Conservation (phyloP, 2,797 vertebrate genomes). For the Passerculus sandwichensis region DNA sequence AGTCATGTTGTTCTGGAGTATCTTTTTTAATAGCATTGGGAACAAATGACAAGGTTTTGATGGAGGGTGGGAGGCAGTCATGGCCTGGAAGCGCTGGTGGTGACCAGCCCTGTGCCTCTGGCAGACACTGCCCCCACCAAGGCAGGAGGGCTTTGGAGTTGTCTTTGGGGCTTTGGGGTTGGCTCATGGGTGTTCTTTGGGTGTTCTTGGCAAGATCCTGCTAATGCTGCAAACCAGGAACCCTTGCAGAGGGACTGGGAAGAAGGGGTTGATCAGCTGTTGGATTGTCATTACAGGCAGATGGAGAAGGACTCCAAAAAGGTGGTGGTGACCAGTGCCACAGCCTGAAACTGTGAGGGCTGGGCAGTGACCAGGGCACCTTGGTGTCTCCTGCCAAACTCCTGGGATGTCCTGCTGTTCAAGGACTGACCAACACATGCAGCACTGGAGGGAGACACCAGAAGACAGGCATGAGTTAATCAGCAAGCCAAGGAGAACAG, state of each 20-base stretch:
- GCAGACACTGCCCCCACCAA: neutral
- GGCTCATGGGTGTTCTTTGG: rapidly evolving
- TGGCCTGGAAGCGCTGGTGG: neutral
- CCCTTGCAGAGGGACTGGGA: neutral
- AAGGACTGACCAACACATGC: neutral
- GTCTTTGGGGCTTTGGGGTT: rapidly evolving
- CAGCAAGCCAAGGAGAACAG: neutral
- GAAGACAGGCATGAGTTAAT: neutral
- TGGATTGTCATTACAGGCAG: neutral
- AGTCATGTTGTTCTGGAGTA: neutral
- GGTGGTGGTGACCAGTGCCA: neutral
- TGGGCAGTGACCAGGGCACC: neutral
- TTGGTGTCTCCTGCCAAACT: neutral
- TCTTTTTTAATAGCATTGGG: neutral
- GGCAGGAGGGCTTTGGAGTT: neutral
- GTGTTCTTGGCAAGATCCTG: neutral
- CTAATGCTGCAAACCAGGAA: neutral
- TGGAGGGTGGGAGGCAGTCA: neutral
- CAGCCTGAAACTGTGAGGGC: neutral
- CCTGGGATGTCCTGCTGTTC: neutral
- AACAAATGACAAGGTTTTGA: neutral
- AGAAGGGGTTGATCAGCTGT: neutral
- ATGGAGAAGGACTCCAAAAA: neutral
- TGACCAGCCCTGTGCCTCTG: neutral
- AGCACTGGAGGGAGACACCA: neutral